Evolutionary conservation across 2,888 invertebrate species (phyloP).

Genomic region (Hedychridium roseum): DNA sequence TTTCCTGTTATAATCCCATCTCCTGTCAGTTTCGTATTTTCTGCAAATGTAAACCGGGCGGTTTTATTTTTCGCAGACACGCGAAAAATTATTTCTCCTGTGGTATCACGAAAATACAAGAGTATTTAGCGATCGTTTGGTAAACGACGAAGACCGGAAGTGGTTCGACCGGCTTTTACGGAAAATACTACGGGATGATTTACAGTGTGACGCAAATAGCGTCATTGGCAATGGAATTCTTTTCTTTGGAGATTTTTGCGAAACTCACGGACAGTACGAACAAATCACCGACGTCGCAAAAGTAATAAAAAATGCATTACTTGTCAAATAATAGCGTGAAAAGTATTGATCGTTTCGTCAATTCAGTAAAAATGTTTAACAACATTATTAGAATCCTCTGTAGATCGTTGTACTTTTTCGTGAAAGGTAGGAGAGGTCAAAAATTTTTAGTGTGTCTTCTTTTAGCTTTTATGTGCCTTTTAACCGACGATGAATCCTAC

Average conservation of each 20-base stretch:
- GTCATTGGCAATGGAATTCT: conserved; percentile 68
- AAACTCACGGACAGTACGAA: conserved; percentile 68
- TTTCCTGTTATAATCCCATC: too few relatives aligned
- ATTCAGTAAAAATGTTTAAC: too few relatives aligned
- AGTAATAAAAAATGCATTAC: conserved; percentile 61
- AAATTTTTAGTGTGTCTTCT: too few relatives aligned
- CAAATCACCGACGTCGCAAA: conserved; percentile 71
- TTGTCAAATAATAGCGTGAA: too few relatives aligned
- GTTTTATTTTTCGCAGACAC: conserved; percentile 57
- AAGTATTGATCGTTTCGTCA: too few relatives aligned
- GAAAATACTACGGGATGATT: conserved; percentile 68
- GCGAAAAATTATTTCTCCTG: conserved; percentile 73
- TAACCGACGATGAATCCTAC: too few relatives aligned
- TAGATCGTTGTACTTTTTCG: too few relatives aligned
- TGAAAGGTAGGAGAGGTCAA: too few relatives aligned
- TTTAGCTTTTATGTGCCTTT: too few relatives aligned
- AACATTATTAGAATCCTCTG: too few relatives aligned
- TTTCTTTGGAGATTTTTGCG: conserved; percentile 76
- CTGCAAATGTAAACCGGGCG: too few relatives aligned
- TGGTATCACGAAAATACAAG: conserved; percentile 92
- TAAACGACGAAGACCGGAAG: conserved; percentile 76
- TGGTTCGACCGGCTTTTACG: conserved; percentile 75
- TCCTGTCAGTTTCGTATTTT: too few relatives aligned
- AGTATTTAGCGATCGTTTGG: conserved; percentile 88
- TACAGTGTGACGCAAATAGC: conserved; percentile 65